Base-by-base conservation (phyloP, 2,797 vertebrate genomes). In the Danio jaintianensis region DNA sequence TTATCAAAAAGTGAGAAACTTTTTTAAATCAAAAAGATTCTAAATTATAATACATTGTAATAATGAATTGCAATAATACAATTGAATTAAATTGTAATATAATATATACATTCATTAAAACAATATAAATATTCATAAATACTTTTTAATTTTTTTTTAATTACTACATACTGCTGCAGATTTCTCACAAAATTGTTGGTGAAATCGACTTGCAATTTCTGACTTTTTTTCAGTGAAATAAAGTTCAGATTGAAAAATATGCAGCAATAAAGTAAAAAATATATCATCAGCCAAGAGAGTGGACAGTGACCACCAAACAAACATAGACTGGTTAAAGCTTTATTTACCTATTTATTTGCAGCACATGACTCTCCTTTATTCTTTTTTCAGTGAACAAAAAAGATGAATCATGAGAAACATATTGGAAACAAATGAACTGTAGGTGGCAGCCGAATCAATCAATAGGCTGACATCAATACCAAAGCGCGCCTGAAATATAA, bases 361-460 rank as follows among this genome's bases (percentile, higher is more conserved):
- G 50, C 48, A 11, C 67, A 40, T 29, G 67, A 53, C 4, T 70
- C 29, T 42, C 4, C 6, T 70, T 70, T 53, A 70, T 40, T 53
- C 6, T 53, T 18, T 70, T 70, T 43, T 55, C 16, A 70, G 11
- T 40, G 48, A 69, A 52, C 22, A 7, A 55, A 55, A 69, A 50
- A 52, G n/a, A 50, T 52, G 36, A 52, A 69, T 69, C 36, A 52
- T 52, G 47, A 69, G 47, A 69, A 70, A 20, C 4, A 4, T 20
- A 55, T 70, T 42, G 68, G 36, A 42, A 55, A 70, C 36, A 42
- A 50, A 55, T 55, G 70, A 58, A 73, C 40, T 43, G 45, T 59
- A 13, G 42, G 53, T 59, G 70, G 58, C 70, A 73, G 42, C 55
- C 16, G 53, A 29, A 73, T 78, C 64, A 42, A 43, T 79, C 67